Conservation (phyloP, 2,888 invertebrate species). For the Ernsta delagoae region DNA sequence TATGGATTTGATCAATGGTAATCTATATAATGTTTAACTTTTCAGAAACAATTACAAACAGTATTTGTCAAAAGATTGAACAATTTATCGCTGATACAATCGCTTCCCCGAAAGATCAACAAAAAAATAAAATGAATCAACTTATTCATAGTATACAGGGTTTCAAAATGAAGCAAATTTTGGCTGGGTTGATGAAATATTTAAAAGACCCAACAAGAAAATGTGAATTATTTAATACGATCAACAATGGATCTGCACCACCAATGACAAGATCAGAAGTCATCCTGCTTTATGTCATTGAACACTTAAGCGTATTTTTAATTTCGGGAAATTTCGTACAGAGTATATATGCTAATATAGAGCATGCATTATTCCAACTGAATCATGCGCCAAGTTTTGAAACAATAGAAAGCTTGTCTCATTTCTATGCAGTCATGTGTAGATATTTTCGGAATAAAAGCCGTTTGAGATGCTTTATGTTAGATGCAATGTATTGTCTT, state of each 20-base stretch:
- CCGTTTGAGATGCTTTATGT: constrained; percentile 65
- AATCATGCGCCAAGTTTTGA: constrained; percentile 66
- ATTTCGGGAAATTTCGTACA: constrained; percentile 53
- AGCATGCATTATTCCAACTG: constrained; percentile 67
- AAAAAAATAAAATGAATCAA: constrained; percentile 53
- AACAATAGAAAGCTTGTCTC: constrained; percentile 68
- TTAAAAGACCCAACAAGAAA: constrained; percentile 62
- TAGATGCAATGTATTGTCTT: constrained; percentile 79
- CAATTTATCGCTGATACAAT: constrained; percentile 52
- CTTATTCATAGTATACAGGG: constrained; percentile 58
- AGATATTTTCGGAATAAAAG: constrained; percentile 61
- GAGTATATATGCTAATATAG: constrained; percentile 60
- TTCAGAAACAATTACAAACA: constrained; percentile 56
- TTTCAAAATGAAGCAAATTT: constrained; percentile 54
- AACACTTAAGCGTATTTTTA: constrained; percentile 50
- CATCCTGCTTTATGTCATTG: constrained; percentile 63
- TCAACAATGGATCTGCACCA: constrained; percentile 56
- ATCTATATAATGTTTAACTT: constrained; percentile 3
- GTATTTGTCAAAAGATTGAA: constrained; percentile 56
- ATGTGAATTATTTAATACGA: constrained; percentile 60
- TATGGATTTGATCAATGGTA: not conserved
- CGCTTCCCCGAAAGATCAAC: constrained; percentile 50
- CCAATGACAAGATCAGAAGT: constrained; percentile 72
- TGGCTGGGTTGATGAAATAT: constrained; percentile 61
- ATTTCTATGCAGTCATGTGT: constrained; percentile 74